Evolutionary conservation across 2,113 vertebrate genomes (phyloP).

Genomic region (Chauna torquata): DNA sequence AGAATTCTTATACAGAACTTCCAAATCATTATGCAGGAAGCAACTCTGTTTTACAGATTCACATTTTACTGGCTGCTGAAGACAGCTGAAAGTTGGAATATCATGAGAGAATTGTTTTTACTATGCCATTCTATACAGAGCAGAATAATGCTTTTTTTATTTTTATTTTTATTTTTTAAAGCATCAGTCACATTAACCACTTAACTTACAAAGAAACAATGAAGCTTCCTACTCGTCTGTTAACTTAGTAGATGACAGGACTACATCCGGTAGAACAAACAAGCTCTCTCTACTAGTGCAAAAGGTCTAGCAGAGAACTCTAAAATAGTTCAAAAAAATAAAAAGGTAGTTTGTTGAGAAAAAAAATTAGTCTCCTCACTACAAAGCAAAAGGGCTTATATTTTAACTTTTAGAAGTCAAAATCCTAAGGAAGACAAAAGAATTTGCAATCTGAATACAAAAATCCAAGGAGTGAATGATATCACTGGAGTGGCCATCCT

Average conservation of each 20-base stretch:
- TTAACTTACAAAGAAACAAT: not conserved
- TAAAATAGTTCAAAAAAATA: not conserved
- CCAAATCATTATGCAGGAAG: not conserved
- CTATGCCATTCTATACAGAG: not conserved
- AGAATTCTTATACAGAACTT: not conserved
- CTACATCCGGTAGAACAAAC: not conserved
- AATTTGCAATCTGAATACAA: not conserved
- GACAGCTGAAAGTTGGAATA: not conserved
- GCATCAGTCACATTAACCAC: not conserved
- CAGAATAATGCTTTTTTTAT: not conserved
- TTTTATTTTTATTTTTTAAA: not conserved
- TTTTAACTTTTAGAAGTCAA: not conserved
- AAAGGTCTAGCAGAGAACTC: not conserved
- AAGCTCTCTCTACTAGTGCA: not conserved
- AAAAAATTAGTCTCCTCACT: not conserved
- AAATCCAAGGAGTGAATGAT: not conserved
- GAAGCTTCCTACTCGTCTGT: not conserved
- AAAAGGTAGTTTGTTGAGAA: not conserved
- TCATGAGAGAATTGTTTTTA: not conserved
- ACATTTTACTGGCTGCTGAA: not conserved
- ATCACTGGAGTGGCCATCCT: not conserved
- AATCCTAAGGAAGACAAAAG: not conserved
- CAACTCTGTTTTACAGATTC: not conserved
- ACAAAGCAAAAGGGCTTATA: not conserved
- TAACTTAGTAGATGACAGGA: not conserved